Base-by-base conservation (phyloP, 2,113 vertebrate genomes). In the Gavialis gangeticus region DNA sequence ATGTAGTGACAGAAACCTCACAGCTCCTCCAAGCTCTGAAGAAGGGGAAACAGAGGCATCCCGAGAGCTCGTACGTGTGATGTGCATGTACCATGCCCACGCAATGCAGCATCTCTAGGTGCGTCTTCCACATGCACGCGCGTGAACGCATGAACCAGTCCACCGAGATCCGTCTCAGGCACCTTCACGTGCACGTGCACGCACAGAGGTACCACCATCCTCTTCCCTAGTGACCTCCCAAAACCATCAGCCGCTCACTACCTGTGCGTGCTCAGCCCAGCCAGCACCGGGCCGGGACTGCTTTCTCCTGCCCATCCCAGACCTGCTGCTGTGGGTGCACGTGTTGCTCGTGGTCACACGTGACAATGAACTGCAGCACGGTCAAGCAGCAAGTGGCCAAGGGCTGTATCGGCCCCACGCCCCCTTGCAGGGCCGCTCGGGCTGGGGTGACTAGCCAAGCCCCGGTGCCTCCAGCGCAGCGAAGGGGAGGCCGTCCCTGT, bases 401-500 rank as follows among this genome's bases (percentile, higher is more conserved):
- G 3, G 22, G 14, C 85, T 28, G 37, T 59, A 67, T 57, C 75
- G 82, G 75, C 84, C 75, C 84, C 64, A 28, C 85, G 83, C 73
- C 3, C 18, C 9, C 77, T 93, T 5, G 5, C 80, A 85, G 67
- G 64, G 77, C 58, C 21, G 10, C 37, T 62, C 3, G 0, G 9
- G 76, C 93, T 95, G 96, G 91, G 94, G 93, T 96, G 87, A 94
- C 96, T 88, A 94, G 79, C 1, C 81, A 79, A 82, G 92, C 88
- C 90, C 34, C 3, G 0, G 0, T 1, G 77, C 84, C 75, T 1
- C 0, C 28, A 34, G 34, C 34, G 34, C 34, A 34, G 34, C 34
- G 34, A 34, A 34, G 34, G 34, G 34, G 34, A 34, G 34, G 34
- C 34, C 34, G 34, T 34, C 34, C 46, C 46, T 46, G 46, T 46